Evolutionary conservation across 2,797 vertebrate species (phyloP).

Genomic region (Danio choprae): DNA sequence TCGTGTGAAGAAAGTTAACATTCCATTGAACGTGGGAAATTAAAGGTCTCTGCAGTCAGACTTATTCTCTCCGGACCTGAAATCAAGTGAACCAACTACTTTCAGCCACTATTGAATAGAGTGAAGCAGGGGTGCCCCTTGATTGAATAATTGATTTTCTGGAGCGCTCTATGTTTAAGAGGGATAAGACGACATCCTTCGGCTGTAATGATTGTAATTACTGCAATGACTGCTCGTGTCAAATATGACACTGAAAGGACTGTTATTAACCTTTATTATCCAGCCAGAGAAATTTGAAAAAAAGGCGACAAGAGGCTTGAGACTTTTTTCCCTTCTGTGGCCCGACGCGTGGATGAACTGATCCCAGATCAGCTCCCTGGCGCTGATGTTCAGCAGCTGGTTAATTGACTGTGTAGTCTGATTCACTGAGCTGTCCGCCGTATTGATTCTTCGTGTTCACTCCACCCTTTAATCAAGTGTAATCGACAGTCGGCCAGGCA

Average conservation of each 20-base stretch:
- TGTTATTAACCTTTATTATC: constrained; percentile 87
- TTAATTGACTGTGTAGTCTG: constrained; percentile 81
- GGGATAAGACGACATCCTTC: constrained; percentile 86
- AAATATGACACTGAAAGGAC: constrained; percentile 86
- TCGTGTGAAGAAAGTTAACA: constrained; percentile 84
- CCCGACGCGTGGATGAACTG: constrained; percentile 78
- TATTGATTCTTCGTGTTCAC: constrained; percentile 27
- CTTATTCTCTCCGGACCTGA: constrained; percentile 79
- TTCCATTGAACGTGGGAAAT: constrained; percentile 82
- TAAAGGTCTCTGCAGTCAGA: constrained; percentile 77
- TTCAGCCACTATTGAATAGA: constrained; percentile 80
- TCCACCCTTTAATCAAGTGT: constrained; percentile 10
- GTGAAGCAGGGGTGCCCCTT: constrained; percentile 63
- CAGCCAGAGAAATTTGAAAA: constrained; percentile 63
- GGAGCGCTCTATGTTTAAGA: constrained; percentile 84
- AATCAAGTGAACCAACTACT: constrained; percentile 80
- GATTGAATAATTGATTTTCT: constrained; percentile 89
- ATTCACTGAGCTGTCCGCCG: constrained; percentile 73
- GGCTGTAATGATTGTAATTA: constrained; percentile 87
- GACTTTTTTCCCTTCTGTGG: constrained; percentile 20
- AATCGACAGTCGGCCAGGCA: not conserved
- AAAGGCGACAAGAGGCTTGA: constrained; percentile 32
- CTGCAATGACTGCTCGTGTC: constrained; percentile 85
- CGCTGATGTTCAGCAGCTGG: constrained; percentile 74
- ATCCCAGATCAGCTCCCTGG: constrained; percentile 71